Evolutionary conservation across 30 jellyfish, hydroid and myxozoan species (phyloP).

Genomic region (Mastigias papua): DNA sequence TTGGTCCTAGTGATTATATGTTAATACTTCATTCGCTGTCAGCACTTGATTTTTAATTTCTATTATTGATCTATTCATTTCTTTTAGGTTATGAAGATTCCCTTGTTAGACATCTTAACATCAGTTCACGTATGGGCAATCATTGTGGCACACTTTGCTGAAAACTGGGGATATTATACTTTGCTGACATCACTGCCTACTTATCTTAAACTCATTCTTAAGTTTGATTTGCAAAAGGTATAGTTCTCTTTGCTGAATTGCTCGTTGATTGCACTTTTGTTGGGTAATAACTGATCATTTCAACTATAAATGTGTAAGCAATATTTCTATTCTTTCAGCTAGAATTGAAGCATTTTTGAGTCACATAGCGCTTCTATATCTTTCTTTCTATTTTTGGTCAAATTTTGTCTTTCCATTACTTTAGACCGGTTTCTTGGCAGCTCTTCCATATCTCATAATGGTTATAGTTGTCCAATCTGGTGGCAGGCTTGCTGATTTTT

Average conservation of each 20-base stretch:
- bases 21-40: too few relatives aligned
- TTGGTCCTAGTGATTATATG: too few relatives aligned
- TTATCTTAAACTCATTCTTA: constrained; percentile 70
- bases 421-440: constrained; percentile 92
- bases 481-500: constrained; percentile 88
- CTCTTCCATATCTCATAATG: constrained; percentile 88
- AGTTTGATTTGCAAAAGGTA: constrained; percentile 87
- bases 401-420: too few relatives aligned
- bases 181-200: constrained; percentile 91
- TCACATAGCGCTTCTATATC: too few relatives aligned
- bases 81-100: constrained; percentile 66
- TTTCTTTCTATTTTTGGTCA: too few relatives aligned
- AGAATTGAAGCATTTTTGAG: too few relatives aligned
- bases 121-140: constrained; percentile 93
- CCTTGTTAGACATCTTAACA: constrained; percentile 76
- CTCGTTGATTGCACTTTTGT: not conserved
- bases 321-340: too few relatives aligned
- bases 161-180: constrained; percentile 94
- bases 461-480: constrained; percentile 83
- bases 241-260: not conserved
- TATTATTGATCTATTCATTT: not conserved
- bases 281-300: too few relatives aligned
- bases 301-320: too few relatives aligned
- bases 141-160: constrained; percentile 83
- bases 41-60: too few relatives aligned